phyloP scores from a whole-genome alignment of 2,888 invertebrate species.

The Lochmaea capreae region DNA sequence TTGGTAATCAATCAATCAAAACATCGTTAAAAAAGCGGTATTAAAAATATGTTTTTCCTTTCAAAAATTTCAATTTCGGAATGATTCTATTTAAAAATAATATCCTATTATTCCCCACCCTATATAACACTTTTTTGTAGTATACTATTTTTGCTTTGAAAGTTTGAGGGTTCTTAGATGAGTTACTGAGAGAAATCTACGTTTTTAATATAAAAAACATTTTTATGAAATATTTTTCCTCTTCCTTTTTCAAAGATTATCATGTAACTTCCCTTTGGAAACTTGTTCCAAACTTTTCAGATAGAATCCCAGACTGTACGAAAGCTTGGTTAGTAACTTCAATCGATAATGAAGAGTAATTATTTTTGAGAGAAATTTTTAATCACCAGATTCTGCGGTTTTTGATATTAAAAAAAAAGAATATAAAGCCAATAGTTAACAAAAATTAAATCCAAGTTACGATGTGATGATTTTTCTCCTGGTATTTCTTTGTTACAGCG shows the following conservation, averaged over 20 bases:
- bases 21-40: no score
- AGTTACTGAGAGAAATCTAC: not conserved
- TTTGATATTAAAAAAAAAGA: not conserved
- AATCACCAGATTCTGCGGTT: not conserved
- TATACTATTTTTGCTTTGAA: no score
- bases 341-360: not conserved
- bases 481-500: no score
- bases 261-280: not conserved
- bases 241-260: not conserved
- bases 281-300: slow-evolving; percentile 1
- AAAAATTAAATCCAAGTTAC: not conserved
- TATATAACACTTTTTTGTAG: no score
- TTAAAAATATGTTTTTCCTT: no score
- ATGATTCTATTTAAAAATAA: no score
- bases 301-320: not conserved
- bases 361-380: not conserved
- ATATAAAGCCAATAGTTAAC: not conserved
- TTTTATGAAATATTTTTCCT: not conserved
- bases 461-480: no score
- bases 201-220: not conserved
- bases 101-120: no score
- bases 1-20: no score
- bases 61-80: no score
- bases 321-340: not conserved
- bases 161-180: no score